Conservation (phyloP, 2,888 invertebrate species). For the Oscheius sp. region DNA sequence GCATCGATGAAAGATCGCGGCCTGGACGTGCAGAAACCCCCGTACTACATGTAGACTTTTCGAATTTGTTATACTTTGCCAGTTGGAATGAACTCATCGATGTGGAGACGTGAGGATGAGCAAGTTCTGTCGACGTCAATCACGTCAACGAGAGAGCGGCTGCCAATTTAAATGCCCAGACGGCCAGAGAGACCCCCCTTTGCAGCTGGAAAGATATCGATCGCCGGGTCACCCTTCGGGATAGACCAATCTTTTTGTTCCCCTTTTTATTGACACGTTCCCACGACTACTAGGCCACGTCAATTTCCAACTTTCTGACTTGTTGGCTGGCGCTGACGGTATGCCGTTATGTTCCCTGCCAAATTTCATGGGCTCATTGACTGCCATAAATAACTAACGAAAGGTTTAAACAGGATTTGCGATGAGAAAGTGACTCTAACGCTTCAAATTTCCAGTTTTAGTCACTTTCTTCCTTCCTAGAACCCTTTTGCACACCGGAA, state of each 20-base stretch:
- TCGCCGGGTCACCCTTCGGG: background rate
- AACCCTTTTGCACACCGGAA: too few relatives aligned
- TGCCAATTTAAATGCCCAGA: constrained; percentile 19
- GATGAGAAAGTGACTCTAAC: too few relatives aligned
- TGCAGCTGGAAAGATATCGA: constrained; percentile 23
- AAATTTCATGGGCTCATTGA: too few relatives aligned
- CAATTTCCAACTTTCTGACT: too few relatives aligned
- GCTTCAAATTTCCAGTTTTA: too few relatives aligned
- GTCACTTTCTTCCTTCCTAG: too few relatives aligned
- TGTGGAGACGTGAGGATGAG: background rate
- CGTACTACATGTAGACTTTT: constrained; percentile 76
- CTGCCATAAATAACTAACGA: too few relatives aligned
- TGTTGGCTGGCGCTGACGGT: too few relatives aligned
- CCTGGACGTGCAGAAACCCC: constrained; percentile 91
- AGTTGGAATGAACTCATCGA: too few relatives aligned
- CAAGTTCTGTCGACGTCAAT: constrained; percentile 8
- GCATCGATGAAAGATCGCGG: constrained; percentile 95
- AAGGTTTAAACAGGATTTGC: too few relatives aligned
- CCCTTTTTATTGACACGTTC: background rate
- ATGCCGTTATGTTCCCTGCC: too few relatives aligned
- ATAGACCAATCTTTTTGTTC: constrained; percentile 15
- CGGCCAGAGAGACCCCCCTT: background rate
- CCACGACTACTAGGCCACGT: too few relatives aligned
- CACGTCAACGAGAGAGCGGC: constrained; percentile 13
- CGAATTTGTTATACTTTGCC: constrained; percentile 3